Percentiles rank a stretch among this genome's conserved stretches.
phyloP scores from a whole-genome alignment of 2,888 invertebrate genomes.

The Drepanosiphum platanoidis region DNA sequence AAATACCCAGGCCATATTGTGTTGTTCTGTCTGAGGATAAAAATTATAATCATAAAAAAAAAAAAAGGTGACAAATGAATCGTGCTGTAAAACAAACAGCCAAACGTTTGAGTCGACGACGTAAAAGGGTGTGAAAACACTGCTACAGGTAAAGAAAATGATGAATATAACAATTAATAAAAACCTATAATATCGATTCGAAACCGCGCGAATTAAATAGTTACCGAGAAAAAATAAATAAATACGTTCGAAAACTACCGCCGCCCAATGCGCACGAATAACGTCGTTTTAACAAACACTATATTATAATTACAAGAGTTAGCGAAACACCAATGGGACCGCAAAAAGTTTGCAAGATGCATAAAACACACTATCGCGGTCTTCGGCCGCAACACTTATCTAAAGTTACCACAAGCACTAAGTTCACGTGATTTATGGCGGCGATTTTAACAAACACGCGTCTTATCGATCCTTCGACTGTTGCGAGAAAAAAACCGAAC shows the following conservation, averaged over 20 bases:
- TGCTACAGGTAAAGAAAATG: not conserved
- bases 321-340: not conserved
- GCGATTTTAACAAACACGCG: not conserved
- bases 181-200: not conserved
- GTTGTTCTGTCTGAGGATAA: no score
- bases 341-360: not conserved
- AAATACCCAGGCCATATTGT: not conserved
- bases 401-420: not conserved
- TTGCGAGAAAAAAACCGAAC: not conserved
- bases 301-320: not conserved
- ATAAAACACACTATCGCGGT: not conserved
- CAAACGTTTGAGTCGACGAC: not conserved
- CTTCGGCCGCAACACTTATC: not conserved
- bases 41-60: no score
- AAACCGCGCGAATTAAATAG: not conserved
- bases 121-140: not conserved
- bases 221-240: no score
- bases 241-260: no score
- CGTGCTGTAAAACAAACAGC: not conserved
- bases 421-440: not conserved
- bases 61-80: not conserved
- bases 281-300: not conserved
- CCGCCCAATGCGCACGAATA: no score
- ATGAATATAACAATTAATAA: not conserved
- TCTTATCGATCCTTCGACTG: not conserved